Percentiles rank a stretch among this genome's conserved stretches.
Evolutionary conservation across 2,797 vertebrate species (phyloP).

Genomic region (Chrysocyon brachyurus): DNA sequence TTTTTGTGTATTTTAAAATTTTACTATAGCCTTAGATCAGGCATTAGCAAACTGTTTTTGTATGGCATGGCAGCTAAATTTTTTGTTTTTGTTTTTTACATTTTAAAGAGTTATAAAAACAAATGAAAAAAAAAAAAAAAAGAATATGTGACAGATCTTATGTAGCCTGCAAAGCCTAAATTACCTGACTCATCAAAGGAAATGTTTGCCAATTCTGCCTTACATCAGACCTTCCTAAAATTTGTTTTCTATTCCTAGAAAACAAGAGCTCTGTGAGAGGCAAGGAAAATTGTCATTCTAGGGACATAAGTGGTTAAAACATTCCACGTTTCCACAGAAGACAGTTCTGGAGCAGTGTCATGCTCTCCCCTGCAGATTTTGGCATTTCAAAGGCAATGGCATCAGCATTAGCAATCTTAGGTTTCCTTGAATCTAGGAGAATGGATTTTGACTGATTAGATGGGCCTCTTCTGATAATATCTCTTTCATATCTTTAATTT

Average conservation of each 20-base stretch:
- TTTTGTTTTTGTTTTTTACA: background rate
- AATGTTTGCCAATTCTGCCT: background rate
- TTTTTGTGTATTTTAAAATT: constrained; percentile 15
- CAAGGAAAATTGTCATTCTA: constrained; percentile 22
- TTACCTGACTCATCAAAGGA: background rate
- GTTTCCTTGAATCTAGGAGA: constrained; percentile 35
- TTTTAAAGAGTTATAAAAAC: constrained; percentile 52
- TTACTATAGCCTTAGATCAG: background rate
- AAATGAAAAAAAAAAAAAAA: background rate
- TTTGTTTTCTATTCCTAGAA: constrained; percentile 18
- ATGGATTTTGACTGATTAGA: constrained; percentile 10
- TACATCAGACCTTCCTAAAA: constrained; percentile 13
- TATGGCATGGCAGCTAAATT: background rate
- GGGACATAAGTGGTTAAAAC: background rate
- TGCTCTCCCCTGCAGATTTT: background rate
- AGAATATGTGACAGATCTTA: background rate
- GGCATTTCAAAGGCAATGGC: constrained; percentile 20
- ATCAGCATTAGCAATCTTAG: background rate
- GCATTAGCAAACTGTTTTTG: background rate
- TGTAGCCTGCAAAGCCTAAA: background rate
- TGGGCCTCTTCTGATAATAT: background rate
- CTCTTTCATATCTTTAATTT: constrained; percentile 62
- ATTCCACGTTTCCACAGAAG: background rate
- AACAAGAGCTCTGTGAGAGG: background rate
- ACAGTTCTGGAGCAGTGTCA: background rate